A percentile compares a stretch with the other conserved stretches of the same genome.
Evolutionary conservation across 2,113 vertebrate genomes (phyloP).

Genomic region (Cervus canadensis): DNA sequence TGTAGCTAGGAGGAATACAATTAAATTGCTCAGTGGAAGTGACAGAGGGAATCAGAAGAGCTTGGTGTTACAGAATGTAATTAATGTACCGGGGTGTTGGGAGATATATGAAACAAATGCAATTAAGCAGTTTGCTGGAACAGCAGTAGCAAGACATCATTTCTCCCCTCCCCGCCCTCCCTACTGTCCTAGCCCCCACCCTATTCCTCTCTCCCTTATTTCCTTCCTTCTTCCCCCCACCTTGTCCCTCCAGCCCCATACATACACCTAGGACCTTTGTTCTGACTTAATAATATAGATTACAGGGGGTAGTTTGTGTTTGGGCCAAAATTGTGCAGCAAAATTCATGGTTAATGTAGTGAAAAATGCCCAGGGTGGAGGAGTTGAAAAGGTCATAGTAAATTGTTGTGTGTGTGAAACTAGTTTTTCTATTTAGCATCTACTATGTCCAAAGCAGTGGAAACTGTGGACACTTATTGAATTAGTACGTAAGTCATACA

Average conservation of each 20-base stretch:
- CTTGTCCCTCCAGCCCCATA: constrained; percentile 30
- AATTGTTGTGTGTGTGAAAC: constrained; percentile 4
- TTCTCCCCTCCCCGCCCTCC: constrained; percentile 57
- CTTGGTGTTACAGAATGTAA: constrained; percentile 81
- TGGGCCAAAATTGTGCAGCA: not conserved
- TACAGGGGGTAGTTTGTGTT: not conserved
- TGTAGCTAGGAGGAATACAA: constrained; percentile 73
- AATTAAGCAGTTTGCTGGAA: constrained; percentile 81
- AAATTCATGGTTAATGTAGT: constrained; percentile 8
- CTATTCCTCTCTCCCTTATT: not conserved
- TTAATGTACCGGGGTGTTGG: constrained; percentile 79
- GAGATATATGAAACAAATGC: constrained; percentile 82
- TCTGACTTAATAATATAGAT: constrained; percentile 39
- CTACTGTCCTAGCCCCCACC: not conserved
- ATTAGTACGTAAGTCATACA: not conserved
- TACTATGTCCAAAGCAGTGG: constrained; percentile 15
- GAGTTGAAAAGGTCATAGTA: not conserved
- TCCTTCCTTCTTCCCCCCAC: constrained; percentile 43
- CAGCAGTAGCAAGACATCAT: constrained; percentile 67
- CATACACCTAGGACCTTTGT: constrained; percentile 74
- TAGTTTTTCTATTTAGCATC: constrained; percentile 7
- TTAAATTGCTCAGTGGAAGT: constrained; percentile 81
- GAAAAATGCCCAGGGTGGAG: not conserved
- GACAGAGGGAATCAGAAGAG: constrained; percentile 80
- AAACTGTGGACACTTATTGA: constrained; percentile 11